Conservation (phyloP, 1,140 invertebrate species). For the Drosophila parabipectinata region DNA sequence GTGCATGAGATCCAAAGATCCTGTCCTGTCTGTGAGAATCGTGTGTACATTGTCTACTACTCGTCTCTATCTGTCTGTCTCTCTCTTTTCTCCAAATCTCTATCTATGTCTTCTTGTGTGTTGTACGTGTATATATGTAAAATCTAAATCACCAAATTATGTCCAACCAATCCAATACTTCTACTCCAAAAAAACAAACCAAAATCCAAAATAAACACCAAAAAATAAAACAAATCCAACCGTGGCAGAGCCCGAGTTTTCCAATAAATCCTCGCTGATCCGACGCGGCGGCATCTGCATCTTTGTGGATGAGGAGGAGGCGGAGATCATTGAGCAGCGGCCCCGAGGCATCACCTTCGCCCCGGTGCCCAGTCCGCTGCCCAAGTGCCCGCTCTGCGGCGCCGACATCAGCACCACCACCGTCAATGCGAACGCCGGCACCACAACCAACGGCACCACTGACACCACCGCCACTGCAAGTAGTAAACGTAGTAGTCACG, state of each 20-base stretch:
- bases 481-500: conserved; percentile 75
- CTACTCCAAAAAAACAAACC: conserved; percentile 45
- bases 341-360: conserved; percentile 69
- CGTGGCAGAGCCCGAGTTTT: conserved; percentile 70
- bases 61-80: conserved; percentile 39
- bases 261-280: conserved; percentile 80
- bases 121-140: conserved; percentile 62
- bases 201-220: conserved; percentile 33
- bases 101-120: conserved; percentile 47
- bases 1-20: conserved; percentile 30
- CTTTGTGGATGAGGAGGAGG: conserved; percentile 83
- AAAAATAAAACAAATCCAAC: conserved; percentile 27
- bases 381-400: conserved; percentile 77
- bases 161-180: conserved; percentile 65
- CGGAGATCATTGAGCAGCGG: conserved; percentile 66
- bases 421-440: conserved; percentile 40
- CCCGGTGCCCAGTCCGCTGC: conserved; percentile 60
- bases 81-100: conserved; percentile 36
- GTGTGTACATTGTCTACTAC: conserved; percentile 37
- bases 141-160: conserved; percentile 64
- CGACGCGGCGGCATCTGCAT: conserved; percentile 83
- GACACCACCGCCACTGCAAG: conserved; percentile 56
- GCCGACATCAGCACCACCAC: conserved; percentile 60
- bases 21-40: conserved; percentile 17
- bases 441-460: conserved; percentile 38